Evolutionary conservation across 2,888 invertebrate genomes (phyloP).

Genomic region (Polymixis lichenea): DNA sequence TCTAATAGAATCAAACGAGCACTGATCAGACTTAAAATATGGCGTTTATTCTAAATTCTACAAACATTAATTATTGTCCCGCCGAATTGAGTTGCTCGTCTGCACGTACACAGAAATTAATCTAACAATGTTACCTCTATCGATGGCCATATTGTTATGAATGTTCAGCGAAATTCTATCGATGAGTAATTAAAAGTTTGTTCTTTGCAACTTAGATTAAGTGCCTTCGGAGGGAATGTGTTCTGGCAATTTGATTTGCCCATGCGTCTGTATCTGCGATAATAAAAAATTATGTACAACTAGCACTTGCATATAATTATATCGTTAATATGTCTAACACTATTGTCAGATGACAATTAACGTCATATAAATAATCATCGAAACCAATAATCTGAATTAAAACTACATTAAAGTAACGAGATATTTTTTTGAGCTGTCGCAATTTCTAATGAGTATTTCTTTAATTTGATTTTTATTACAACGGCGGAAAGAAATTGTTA

Average conservation of each 20-base stretch:
- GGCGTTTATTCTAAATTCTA: too few relatives aligned
- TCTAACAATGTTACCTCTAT: conserved; percentile 49
- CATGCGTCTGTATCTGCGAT: background rate
- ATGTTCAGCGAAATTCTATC: conserved; percentile 48
- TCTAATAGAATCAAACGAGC: background rate
- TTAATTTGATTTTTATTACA: too few relatives aligned
- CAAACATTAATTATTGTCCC: background rate
- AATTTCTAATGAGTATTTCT: too few relatives aligned
- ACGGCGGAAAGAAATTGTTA: too few relatives aligned
- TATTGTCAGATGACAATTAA: too few relatives aligned
- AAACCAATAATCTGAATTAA: too few relatives aligned
- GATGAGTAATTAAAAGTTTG: conserved; percentile 60
- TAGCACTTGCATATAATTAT: too few relatives aligned
- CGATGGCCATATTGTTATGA: conserved; percentile 47
- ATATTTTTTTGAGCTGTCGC: too few relatives aligned
- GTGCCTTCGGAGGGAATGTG: conserved; percentile 18
- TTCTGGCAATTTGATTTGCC: background rate
- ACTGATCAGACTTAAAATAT: background rate
- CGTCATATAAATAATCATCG: too few relatives aligned
- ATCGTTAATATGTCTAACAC: too few relatives aligned
- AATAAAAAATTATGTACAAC: too few relatives aligned
- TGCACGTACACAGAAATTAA: conserved; percentile 24
- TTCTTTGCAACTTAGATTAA: conserved; percentile 42
- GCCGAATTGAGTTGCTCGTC: background rate
- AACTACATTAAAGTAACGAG: too few relatives aligned